Evolutionary conservation across 2,113 vertebrate species (phyloP).

Genomic region (Spilogale gracilis): DNA sequence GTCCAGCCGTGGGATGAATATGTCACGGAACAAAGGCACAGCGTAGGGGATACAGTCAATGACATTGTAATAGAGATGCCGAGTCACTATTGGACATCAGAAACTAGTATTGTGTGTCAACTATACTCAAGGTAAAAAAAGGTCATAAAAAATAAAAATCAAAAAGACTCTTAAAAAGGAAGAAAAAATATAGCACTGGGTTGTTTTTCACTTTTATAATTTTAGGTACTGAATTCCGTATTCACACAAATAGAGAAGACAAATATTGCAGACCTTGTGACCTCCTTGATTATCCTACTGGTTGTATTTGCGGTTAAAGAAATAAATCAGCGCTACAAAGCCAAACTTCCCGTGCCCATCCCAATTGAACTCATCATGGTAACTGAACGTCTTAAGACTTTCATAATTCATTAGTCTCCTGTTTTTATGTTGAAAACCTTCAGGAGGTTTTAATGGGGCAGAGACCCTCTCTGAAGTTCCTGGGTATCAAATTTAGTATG

Average conservation of each 20-base stretch:
- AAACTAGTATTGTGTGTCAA: not conserved
- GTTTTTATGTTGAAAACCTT: not conserved
- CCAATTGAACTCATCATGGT: conserved; percentile 97
- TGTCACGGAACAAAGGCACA: not conserved
- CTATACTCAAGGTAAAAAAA: not conserved
- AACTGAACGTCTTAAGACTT: conserved; percentile 74
- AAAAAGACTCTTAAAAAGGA: not conserved
- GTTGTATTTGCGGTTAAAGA: conserved; percentile 94
- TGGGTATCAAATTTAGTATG: not conserved
- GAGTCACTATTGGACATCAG: not conserved
- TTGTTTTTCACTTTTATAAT: conserved; percentile 46
- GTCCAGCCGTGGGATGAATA: not conserved
- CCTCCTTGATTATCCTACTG: conserved; percentile 91
- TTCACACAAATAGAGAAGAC: conserved; percentile 92
- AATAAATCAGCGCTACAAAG: conserved; percentile 94
- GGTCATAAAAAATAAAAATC: not conserved
- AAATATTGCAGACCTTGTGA: conserved; percentile 95
- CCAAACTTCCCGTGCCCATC: conserved; percentile 95
- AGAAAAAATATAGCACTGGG: not conserved
- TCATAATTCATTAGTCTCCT: not conserved
- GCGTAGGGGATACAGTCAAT: not conserved
- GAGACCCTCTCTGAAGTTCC: not conserved
- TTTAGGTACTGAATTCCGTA: conserved; percentile 91
- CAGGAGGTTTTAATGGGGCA: not conserved
- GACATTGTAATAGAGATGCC: not conserved